Evolutionary conservation across 2,888 invertebrate genomes (phyloP), one percentile per base, ranked within the genome.

Genomic region (Agrotis ipsilon): DNA sequence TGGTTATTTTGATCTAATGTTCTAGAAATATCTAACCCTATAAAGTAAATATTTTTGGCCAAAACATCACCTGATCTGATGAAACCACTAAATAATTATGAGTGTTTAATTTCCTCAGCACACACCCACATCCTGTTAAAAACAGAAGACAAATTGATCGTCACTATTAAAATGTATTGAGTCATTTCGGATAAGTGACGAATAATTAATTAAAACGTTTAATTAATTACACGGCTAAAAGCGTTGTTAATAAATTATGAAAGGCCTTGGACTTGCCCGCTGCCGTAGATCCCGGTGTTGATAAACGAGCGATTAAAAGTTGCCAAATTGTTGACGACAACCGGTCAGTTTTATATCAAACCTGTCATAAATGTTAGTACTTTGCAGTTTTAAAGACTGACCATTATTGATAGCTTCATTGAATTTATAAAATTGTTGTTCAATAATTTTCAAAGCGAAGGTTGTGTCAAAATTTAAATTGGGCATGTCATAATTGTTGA

Each of bases 161-260:
- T 69, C 46, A 48, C 64, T 51, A 65, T 62, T 55, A 64, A 71
- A 80, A 73, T 68, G 67, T 76, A 82, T 77, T 67, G 66, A 71
- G 67, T 80, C 67, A 77, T 74, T 83, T 80, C 54, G 18, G 77
- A 80, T 77, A 77, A 82, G 73, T 68, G 80, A 67, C 55, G 73
- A 72, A 58, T 83, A 77, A 80, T 82, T 82, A 83, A 82, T 82
- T 83, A 82, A 83, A 80, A 72, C 77, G 74, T 74, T 77, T 77
- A 77, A 82, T 80, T 83, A 81, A 80, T 83, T 72, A 82, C 63
- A 48, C 11, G 55, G 48, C 78, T 82, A 80, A 82, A 82, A 82
- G 83, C 81, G 59, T 72, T 80, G 72, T 83, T 83, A 78, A 83
- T 83, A 75, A 83, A 80, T 71, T 63, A 82, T 83, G 72, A 75